Conservation (phyloP, 2,888 invertebrate species). For the Hydrotaea cyrtoneurina region DNA sequence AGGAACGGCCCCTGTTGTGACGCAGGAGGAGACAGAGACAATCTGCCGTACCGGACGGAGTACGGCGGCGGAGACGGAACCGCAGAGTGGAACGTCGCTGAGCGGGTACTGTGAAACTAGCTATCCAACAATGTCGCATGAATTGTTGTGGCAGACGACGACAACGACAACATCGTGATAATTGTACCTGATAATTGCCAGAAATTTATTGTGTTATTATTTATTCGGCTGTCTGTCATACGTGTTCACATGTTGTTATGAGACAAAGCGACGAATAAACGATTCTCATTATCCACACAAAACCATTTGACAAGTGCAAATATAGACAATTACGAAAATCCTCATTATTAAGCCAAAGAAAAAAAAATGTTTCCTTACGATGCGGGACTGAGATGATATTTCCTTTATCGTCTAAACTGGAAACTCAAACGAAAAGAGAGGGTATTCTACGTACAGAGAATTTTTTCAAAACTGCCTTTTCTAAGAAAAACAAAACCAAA, state of each 20-base stretch:
- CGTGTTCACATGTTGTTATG: slow-evolving; percentile 22
- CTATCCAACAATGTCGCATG: neutral
- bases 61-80: neutral
- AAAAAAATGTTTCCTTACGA: slow-evolving; percentile 27
- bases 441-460: neutral
- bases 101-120: too few species aligned
- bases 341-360: neutral
- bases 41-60: neutral
- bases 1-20: neutral
- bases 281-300: neutral
- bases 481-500: slow-evolving; percentile 20
- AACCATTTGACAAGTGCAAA: neutral
- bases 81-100: neutral
- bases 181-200: slow-evolving; percentile 36
- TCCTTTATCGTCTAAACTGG: neutral
- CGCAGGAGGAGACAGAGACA: neutral
- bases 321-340: neutral
- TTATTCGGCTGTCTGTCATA: neutral
- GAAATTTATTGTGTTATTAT: slow-evolving; percentile 22
- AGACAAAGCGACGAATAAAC: slow-evolving; percentile 7
- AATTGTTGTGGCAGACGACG: slow-evolving; percentile 19
- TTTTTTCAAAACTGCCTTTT: slow-evolving; percentile 53
- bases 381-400: slow-evolving; percentile 38
- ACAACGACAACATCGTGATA: neutral
- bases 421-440: slow-evolving; percentile 27